Percentiles rank a stretch among this genome's conserved stretches.
phyloP scores from a whole-genome alignment of 2,113 vertebrate species.

The Cariama cristata region DNA sequence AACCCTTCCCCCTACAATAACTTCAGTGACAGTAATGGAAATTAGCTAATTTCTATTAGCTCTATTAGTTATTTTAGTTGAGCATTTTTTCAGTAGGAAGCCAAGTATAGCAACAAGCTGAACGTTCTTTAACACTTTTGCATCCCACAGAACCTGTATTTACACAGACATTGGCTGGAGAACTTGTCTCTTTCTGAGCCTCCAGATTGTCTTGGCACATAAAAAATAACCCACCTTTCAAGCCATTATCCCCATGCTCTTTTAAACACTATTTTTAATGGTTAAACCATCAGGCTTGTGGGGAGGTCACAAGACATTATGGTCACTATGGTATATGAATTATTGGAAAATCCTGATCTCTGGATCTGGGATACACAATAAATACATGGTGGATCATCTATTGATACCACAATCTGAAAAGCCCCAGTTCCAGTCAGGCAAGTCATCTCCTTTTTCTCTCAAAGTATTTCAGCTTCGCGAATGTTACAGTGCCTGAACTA shows the following conservation, averaged over 20 bases:
- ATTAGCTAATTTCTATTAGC: neutral
- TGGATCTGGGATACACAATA: neutral
- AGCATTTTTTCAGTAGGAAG: neutral
- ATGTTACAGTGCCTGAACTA: neutral
- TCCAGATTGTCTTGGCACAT: neutral
- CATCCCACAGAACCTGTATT: neutral
- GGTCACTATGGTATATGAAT: neutral
- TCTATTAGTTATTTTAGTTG: neutral
- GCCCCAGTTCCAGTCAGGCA: neutral
- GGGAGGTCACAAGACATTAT: neutral
- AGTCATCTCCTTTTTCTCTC: neutral
- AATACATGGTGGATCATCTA: neutral
- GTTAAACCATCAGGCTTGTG: neutral
- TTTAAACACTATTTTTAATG: neutral
- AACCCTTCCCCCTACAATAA: neutral
- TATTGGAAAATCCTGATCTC: neutral
- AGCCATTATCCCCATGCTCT: neutral
- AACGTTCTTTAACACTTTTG: neutral
- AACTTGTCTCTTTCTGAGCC: neutral
- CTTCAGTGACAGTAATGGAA: neutral
- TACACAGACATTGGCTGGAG: neutral
- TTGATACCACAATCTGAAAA: neutral
- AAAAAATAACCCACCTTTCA: neutral
- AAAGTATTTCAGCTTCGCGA: neutral
- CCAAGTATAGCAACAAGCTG: neutral